Base-by-base conservation (phyloP, 2,888 invertebrate species). In the Gastracanthus pulcherrimus region DNA sequence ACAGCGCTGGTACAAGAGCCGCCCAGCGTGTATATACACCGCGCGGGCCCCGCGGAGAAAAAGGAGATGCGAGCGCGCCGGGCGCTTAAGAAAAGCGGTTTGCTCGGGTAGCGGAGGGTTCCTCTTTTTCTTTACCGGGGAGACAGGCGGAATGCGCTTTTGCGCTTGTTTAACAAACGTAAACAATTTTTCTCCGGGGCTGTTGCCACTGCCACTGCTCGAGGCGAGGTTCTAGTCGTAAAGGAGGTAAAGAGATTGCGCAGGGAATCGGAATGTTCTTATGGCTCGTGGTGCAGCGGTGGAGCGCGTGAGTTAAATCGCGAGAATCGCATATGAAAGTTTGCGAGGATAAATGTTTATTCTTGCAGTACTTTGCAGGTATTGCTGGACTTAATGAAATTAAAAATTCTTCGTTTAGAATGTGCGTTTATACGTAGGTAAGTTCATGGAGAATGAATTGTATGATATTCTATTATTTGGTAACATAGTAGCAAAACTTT, bases 111-210 rank as follows among this genome's bases (percentile, higher is more conserved):
- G n/a, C n/a, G n/a, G n/a, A n/a, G n/a, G n/a, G n/a, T n/a, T n/a
- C 45, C 3, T 13, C 4, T 16, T 45, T 0, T 26, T 58, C 36
- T 64, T 58, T 58, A 26, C 13, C 13, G 23, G 7, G 16, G 9
- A 55, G 55, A 36, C 29, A n/a, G n/a, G n/a, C 62, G 67, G 67
- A 74, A 74, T 74, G 76, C 31, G 55, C 67, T 76, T 76, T 67
- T 58, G 29, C 38, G 66, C 55, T 76, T 76, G 76, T 76, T 76
- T 67, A 67, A 31, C 76, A 41, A 55, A 41, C 76, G 67, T 67
- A 67, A 67, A 76, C 76, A 76, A 76, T 58, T 75, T 74, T 67
- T 67, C 29, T 6, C 62, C n/a, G 41, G 11, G 45, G 45, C 29
- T 31, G 0, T n/a, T n/a, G n/a, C n/a, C n/a, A n/a, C n/a, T n/a